A percentile compares a stretch with the other conserved stretches of the same genome.
Evolutionary conservation across 2,888 invertebrate genomes (phyloP).

Genomic region (Tipula lateralis): DNA sequence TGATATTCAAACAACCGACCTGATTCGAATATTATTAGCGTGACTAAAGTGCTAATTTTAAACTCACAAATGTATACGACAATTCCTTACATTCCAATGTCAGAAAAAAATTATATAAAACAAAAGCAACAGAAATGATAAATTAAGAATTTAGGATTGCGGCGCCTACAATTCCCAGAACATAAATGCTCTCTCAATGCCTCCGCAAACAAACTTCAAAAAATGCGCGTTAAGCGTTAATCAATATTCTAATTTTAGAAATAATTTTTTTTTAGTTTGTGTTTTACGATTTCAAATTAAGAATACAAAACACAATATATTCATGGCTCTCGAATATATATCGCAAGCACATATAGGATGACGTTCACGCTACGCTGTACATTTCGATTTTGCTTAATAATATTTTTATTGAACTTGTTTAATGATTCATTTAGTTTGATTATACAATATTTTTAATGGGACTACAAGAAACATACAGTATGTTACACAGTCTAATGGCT

Average conservation of each 20-base stretch:
- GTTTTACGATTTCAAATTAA: background rate
- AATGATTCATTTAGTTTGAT: background rate
- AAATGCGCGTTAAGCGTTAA: background rate
- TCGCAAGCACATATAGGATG: background rate
- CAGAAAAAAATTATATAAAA: no score
- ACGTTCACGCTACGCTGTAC: background rate
- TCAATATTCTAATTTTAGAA: constrained; percentile 13
- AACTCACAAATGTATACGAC: background rate
- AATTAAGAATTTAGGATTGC: background rate
- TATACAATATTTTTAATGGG: background rate
- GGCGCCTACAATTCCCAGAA: background rate
- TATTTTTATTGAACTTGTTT: constrained; percentile 1
- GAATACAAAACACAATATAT: background rate
- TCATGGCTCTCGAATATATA: background rate
- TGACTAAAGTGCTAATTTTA: background rate
- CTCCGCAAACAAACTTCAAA: background rate
- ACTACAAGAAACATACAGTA: background rate
- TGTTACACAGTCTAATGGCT: background rate
- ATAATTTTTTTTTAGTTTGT: background rate
- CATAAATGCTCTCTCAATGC: background rate
- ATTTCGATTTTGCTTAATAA: background rate
- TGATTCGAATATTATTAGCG: background rate
- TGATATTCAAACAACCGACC: background rate
- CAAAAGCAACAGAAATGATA: background rate
- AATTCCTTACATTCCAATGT: background rate